Percentiles rank a stretch among this genome's conserved stretches.
Conservation (phyloP, 2,888 invertebrate genomes). For the Sisyra nigra region DNA sequence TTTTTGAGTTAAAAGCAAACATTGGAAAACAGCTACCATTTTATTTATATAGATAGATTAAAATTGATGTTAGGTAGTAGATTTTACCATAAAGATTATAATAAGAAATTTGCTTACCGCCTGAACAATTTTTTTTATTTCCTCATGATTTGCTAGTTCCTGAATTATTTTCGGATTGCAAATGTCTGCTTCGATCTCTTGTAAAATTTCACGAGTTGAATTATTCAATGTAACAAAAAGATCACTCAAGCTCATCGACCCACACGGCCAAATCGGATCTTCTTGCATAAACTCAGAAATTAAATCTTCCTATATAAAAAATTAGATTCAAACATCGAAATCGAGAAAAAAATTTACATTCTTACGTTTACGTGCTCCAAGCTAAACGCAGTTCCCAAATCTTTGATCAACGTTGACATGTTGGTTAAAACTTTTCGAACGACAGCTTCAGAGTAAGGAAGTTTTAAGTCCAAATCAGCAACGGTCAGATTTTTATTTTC, state of each 20-base stretch:
- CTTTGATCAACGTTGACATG: too few species aligned
- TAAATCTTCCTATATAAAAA: conserved; percentile 20
- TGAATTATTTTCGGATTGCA: background rate
- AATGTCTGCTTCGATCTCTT: background rate
- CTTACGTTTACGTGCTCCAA: too few species aligned
- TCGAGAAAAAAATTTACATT: background rate
- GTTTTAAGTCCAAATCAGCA: too few species aligned
- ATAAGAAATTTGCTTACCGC: background rate
- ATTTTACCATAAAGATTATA: too few species aligned
- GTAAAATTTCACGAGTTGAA: background rate
- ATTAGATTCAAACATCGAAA: background rate
- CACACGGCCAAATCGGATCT: conserved; percentile 17
- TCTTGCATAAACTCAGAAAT: conserved; percentile 28
- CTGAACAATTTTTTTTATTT: background rate
- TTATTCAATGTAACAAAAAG: conserved; percentile 2
- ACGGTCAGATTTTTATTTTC: too few species aligned
- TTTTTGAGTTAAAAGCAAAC: too few species aligned
- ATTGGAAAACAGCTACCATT: too few species aligned
- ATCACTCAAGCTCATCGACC: background rate
- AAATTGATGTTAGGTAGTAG: too few species aligned
- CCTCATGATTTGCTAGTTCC: background rate
- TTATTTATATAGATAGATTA: too few species aligned
- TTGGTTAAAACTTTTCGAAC: too few species aligned
- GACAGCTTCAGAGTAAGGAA: too few species aligned
- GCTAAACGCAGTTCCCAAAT: too few species aligned